Evolutionary conservation across 2,888 invertebrate genomes (phyloP).

Genomic region (Cephus pygmeus): DNA sequence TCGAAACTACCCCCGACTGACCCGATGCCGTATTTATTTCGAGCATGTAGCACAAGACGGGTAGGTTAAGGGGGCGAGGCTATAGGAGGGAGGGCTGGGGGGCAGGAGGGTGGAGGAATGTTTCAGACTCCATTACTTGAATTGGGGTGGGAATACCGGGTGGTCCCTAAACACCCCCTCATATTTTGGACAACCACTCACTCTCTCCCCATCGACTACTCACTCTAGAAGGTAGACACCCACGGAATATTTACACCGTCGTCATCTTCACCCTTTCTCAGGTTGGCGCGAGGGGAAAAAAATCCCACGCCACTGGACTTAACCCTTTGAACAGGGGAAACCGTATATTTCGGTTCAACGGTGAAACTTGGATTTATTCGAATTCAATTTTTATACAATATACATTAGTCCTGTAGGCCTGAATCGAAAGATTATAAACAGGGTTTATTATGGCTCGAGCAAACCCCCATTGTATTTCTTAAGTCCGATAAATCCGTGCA

Average conservation of each 20-base stretch:
- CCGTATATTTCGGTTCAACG: too few species aligned
- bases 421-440: not conserved
- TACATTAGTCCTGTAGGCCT: not conserved
- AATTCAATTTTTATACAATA: too few species aligned
- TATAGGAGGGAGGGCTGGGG: slow-evolving; percentile 13
- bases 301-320: not conserved
- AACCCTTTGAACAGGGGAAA: too few species aligned
- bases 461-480: not conserved
- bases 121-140: slow-evolving; percentile 62
- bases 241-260: not conserved
- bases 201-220: slow-evolving; percentile 4
- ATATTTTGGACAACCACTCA: slow-evolving; percentile 54
- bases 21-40: slow-evolving; percentile 20
- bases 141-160: slow-evolving; percentile 60
- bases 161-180: slow-evolving; percentile 55
- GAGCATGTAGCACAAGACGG: slow-evolving; percentile 20
- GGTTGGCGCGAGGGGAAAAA: not conserved
- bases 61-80: slow-evolving; percentile 4
- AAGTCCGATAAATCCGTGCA: not conserved
- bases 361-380: too few species aligned
- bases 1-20: slow-evolving; percentile 3
- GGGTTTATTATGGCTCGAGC: not conserved
- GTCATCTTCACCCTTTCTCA: slow-evolving; percentile 1
- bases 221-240: not conserved
- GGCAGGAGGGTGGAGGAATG: slow-evolving; percentile 35